These are phyloP conservation scores for Andrena hattorfiana DNA, from an alignment of 2,888 invertebrate species.

Conservation along the genomic window DNA sequence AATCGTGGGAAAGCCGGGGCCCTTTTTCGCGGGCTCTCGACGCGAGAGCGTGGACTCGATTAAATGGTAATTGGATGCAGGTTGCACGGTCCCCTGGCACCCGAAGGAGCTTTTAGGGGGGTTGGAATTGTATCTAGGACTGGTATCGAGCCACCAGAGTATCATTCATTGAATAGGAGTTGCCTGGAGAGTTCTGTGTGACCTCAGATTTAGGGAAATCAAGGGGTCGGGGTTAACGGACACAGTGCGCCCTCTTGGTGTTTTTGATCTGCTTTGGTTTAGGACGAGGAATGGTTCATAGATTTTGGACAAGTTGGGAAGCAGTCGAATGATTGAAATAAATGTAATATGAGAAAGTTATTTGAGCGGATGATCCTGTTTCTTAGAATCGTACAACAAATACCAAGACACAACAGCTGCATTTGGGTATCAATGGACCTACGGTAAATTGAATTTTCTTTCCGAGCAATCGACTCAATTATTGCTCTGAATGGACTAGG, in stretches of 20 bases:
- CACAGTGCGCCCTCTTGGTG: too few species aligned
- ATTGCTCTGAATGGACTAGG: slow-evolving; percentile 1
- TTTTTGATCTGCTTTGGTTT: too few species aligned
- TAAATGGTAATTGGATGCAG: slow-evolving; percentile 6
- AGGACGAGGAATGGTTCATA: too few species aligned
- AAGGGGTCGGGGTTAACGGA: too few species aligned
- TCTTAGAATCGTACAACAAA: neutral
- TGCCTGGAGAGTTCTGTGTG: too few species aligned
- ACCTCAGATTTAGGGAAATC: too few species aligned
- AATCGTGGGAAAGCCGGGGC: slow-evolving; percentile 66
- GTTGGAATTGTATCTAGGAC: neutral
- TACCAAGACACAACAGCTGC: neutral
- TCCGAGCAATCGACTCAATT: neutral
- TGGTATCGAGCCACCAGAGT: neutral
- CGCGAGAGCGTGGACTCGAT: slow-evolving; percentile 4
- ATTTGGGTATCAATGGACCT: neutral
- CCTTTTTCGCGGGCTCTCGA: slow-evolving; percentile 11
- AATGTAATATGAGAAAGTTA: too few species aligned
- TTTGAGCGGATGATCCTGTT: too few species aligned
- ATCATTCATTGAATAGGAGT: too few species aligned
- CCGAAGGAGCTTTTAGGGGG: neutral
- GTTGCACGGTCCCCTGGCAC: neutral
- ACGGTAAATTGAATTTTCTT: neutral
- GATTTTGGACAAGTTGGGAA: too few species aligned
- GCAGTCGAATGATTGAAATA: too few species aligned